Conservation (phyloP, 92 coral and sea anemone species). For the Actinernus sp. region DNA sequence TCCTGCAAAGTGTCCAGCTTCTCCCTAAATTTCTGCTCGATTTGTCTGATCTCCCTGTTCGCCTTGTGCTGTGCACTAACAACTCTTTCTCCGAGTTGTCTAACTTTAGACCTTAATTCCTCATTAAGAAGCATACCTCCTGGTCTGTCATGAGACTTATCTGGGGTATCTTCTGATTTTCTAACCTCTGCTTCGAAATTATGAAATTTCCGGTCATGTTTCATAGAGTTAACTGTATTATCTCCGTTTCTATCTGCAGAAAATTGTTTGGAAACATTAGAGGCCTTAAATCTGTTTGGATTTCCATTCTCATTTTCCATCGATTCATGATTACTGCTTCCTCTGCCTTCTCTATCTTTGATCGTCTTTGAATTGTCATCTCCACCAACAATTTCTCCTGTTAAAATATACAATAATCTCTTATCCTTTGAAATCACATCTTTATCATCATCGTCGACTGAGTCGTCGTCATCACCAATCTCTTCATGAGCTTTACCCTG, state of each 20-base stretch:
- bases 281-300: no score
- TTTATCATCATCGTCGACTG: background rate
- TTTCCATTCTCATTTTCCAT: no score
- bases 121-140: background rate
- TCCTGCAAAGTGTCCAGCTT: slow-evolving; percentile 49
- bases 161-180: no score
- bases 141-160: no score
- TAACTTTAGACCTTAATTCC: slow-evolving; percentile 13
- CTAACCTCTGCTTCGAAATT: no score
- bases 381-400: slow-evolving; percentile 12
- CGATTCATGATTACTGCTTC: no score
- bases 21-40: slow-evolving; percentile 35
- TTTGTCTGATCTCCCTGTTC: slow-evolving; percentile 49
- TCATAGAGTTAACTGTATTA: no score
- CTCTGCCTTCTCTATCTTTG: background rate
- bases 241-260: no score
- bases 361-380: background rate
- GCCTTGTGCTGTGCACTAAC: slow-evolving; percentile 58
- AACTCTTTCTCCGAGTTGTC: slow-evolving; percentile 44
- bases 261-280: no score
- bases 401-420: slow-evolving; percentile 18
- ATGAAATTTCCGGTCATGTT: no score
- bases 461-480: background rate
- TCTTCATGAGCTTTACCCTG: background rate
- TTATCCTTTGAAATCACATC: slow-evolving; percentile 10